phyloP scores from a whole-genome alignment of 2,113 vertebrate species.

The Martes martes region DNA sequence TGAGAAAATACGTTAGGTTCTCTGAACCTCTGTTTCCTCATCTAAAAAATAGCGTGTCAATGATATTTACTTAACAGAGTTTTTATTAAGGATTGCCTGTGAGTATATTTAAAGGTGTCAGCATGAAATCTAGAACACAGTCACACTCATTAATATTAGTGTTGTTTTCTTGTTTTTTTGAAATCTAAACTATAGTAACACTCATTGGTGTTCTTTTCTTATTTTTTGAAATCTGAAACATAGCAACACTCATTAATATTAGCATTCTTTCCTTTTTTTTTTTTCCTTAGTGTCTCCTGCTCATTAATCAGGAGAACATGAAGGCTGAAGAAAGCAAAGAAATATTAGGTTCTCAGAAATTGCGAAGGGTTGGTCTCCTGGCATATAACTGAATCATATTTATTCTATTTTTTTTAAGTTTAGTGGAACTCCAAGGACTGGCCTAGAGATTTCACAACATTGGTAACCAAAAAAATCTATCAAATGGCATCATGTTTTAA shows the following conservation, averaged over 20 bases:
- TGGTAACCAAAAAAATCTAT: background rate
- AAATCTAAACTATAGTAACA: background rate
- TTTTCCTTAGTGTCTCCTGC: background rate
- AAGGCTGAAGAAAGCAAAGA: background rate
- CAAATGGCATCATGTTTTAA: background rate
- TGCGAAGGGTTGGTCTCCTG: background rate
- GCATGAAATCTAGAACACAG: background rate
- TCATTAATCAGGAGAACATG: background rate
- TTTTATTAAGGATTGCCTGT: background rate
- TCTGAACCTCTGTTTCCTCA: background rate
- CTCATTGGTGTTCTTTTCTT: background rate
- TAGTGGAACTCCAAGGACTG: background rate
- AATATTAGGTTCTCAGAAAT: background rate
- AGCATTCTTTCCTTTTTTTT: background rate
- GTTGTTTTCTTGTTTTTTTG: background rate
- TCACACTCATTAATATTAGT: background rate
- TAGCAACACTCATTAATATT: background rate
- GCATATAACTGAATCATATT: background rate
- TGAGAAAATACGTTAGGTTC: background rate
- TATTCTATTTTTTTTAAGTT: background rate
- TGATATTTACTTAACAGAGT: background rate
- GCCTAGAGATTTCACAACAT: background rate
- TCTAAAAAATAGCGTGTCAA: background rate
- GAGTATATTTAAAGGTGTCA: background rate
- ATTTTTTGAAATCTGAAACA: background rate